Evolutionary conservation across 2,888 invertebrate species (phyloP).

Genomic region (Pseudoips prasinana): DNA sequence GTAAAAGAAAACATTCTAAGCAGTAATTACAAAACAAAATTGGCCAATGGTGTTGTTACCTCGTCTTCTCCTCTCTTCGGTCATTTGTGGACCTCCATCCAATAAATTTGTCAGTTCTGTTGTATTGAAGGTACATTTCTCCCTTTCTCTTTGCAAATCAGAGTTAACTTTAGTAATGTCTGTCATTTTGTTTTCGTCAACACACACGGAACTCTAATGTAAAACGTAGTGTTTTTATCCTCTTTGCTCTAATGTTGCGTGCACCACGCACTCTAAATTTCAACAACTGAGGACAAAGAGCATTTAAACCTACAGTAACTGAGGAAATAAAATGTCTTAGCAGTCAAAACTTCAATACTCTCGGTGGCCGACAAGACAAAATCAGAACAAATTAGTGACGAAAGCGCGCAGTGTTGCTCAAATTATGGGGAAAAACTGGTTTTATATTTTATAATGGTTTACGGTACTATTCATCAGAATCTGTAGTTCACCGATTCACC

Average conservation of each 20-base stretch:
- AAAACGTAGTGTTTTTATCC: neutral
- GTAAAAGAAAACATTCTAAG: too few relatives aligned
- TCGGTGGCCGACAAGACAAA: too few relatives aligned
- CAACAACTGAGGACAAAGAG: too few relatives aligned
- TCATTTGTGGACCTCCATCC: slow-evolving; percentile 89
- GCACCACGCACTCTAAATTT: neutral
- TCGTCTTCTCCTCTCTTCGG: slow-evolving; percentile 83
- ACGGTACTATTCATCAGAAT: neutral
- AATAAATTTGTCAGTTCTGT: slow-evolving; percentile 89
- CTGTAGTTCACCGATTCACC: too few relatives aligned
- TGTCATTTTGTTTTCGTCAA: slow-evolving; percentile 37
- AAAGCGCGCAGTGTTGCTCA: slow-evolving; percentile 5
- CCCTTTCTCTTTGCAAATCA: slow-evolving; percentile 88
- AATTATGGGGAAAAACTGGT: slow-evolving; percentile 6
- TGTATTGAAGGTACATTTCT: slow-evolving; percentile 87
- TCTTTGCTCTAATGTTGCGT: neutral
- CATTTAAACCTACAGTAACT: too few relatives aligned
- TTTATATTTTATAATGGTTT: slow-evolving; percentile 1
- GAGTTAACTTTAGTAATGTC: slow-evolving; percentile 76
- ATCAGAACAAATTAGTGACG: neutral
- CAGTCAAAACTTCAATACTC: too few relatives aligned
- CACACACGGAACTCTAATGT: slow-evolving; percentile 1
- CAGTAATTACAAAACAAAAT: too few relatives aligned
- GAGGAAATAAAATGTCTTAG: too few relatives aligned
- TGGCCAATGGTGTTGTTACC: too few relatives aligned